Percentiles rank a stretch among this genome's conserved stretches.
Evolutionary conservation across 2,888 invertebrate species (phyloP).

Genomic region (Torymus texanus): DNA sequence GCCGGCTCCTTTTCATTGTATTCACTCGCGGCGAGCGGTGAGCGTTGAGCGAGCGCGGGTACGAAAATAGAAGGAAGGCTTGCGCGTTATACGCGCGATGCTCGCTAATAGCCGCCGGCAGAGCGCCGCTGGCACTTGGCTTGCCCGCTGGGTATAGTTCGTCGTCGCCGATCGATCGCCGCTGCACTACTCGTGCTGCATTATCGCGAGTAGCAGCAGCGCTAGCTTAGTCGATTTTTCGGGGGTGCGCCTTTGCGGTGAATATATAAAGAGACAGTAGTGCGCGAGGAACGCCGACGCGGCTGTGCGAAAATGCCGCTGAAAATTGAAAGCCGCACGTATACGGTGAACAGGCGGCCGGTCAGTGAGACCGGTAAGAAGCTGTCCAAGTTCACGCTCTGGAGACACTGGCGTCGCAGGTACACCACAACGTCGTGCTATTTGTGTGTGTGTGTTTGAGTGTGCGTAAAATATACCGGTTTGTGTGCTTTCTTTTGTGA

Average conservation of each 20-base stretch:
- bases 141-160: background rate
- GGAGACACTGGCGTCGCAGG: slow-evolving; percentile 74
- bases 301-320: slow-evolving; percentile 67
- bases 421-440: slow-evolving; percentile 55
- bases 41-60: background rate
- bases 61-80: slow-evolving; percentile 53
- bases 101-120: slow-evolving; percentile 40
- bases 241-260: too few relatives aligned
- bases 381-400: slow-evolving; percentile 70
- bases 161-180: slow-evolving; percentile 42
- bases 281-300: slow-evolving; percentile 50
- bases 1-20: background rate
- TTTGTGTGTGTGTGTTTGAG: slow-evolving; percentile 1
- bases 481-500: too few relatives aligned
- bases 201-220: too few relatives aligned
- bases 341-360: slow-evolving; percentile 68
- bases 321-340: slow-evolving; percentile 72
- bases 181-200: slow-evolving; percentile 1
- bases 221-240: too few relatives aligned
- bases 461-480: too few relatives aligned
- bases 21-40: background rate
- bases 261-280: slow-evolving; percentile 27
- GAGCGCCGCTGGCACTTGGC: background rate
- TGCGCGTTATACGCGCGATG: background rate
- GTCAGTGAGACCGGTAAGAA: slow-evolving; percentile 63